These are phyloP conservation scores for Asbolus verrucosus DNA, from an alignment of 1,140 invertebrate species.

Conservation along the genomic window DNA sequence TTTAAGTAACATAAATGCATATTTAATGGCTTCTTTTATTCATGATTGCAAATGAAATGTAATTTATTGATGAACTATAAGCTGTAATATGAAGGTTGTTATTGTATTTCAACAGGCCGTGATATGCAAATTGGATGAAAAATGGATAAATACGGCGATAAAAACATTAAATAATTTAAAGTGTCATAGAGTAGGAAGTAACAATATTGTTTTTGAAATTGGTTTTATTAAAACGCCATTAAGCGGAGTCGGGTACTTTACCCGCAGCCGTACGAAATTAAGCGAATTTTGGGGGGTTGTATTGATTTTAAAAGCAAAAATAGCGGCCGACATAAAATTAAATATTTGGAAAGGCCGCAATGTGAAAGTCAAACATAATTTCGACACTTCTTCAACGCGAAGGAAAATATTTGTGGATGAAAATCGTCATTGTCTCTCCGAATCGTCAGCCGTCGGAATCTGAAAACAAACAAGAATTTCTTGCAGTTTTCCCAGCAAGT, in stretches of 20 bases:
- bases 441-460: conserved; percentile 38
- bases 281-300: not conserved
- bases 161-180: conserved; percentile 15
- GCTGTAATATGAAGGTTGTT: conserved; percentile 20
- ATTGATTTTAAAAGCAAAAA: conserved; percentile 35
- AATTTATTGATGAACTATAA: conserved; percentile 18
- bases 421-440: conserved; percentile 44
- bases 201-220: conserved; percentile 6
- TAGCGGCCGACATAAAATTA: conserved; percentile 36
- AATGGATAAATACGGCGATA: conserved; percentile 13
- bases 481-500: conserved; percentile 39
- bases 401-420: conserved; percentile 41
- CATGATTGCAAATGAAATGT: conserved; percentile 21
- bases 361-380: conserved; percentile 45
- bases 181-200: conserved; percentile 3
- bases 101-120: conserved; percentile 2
- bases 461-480: conserved; percentile 42
- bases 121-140: conserved; percentile 28
- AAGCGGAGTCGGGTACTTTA: no score
- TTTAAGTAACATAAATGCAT: conserved; percentile 9
- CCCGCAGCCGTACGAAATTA: not conserved
- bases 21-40: conserved; percentile 20
- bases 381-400: conserved; percentile 35
- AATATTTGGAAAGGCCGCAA: conserved; percentile 43
- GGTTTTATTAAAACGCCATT: conserved; percentile 28